Percentiles rank a stretch among this genome's conserved stretches.
Conservation (phyloP, 2,888 invertebrate genomes). For the Philopedon plagiatum region DNA sequence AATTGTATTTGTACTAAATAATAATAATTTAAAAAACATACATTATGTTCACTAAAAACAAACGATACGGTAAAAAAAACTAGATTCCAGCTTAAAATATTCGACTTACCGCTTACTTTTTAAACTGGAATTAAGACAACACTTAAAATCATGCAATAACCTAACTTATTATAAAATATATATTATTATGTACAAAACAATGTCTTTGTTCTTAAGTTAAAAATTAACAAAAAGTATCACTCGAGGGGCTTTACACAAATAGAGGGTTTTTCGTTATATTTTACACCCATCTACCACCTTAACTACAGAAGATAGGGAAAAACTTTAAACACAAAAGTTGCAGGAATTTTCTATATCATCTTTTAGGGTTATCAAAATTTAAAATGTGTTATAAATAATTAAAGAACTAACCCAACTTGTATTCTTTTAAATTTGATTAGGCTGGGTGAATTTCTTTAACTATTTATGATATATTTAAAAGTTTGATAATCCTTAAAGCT, state of each 20-base stretch:
- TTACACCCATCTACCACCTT: too few relatives aligned
- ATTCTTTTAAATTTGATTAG: too few relatives aligned
- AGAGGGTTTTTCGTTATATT: too few relatives aligned
- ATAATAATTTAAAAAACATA: constrained; percentile 57
- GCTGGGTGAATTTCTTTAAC: too few relatives aligned
- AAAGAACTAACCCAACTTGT: too few relatives aligned
- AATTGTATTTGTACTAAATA: constrained; percentile 63
- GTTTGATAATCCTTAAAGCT: too few relatives aligned
- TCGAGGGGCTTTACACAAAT: constrained; percentile 56
- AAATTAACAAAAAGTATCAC: constrained; percentile 63
- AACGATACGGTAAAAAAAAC: constrained; percentile 29
- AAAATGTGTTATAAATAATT: too few relatives aligned
- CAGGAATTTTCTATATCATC: too few relatives aligned
- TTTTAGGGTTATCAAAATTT: too few relatives aligned
- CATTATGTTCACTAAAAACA: constrained; percentile 25
- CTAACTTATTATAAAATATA: constrained; percentile 57
- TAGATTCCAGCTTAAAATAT: constrained; percentile 56
- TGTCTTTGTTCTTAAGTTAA: constrained; percentile 63
- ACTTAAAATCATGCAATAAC: constrained; percentile 28
- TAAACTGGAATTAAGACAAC: constrained; percentile 30
- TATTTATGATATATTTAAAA: too few relatives aligned
- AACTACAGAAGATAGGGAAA: too few relatives aligned
- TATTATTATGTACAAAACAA: constrained; percentile 63
- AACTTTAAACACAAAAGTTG: too few relatives aligned
- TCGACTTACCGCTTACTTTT: not conserved